A percentile compares a stretch with the other conserved stretches of the same genome.
Conservation (phyloP, 2,888 invertebrate genomes). For the Siphonodentalium dalli region DNA sequence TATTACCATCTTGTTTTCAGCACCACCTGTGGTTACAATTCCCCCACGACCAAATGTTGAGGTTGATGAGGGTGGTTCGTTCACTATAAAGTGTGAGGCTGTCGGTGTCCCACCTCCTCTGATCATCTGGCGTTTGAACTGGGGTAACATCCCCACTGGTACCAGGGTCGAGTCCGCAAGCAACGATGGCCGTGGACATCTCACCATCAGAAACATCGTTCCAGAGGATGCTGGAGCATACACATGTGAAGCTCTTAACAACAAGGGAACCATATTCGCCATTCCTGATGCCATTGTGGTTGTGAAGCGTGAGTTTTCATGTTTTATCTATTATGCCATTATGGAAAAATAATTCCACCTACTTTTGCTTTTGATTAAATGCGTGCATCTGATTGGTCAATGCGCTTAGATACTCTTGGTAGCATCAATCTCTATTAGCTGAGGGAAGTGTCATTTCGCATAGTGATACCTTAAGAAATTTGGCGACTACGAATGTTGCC, state of each 20-base stretch:
- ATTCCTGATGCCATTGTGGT: conserved; percentile 88
- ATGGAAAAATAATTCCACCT: too few relatives aligned
- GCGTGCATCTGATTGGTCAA: too few relatives aligned
- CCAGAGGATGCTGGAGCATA: conserved; percentile 90
- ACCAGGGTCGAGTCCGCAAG: conserved; percentile 69
- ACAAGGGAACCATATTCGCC: conserved; percentile 83
- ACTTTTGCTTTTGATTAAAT: too few relatives aligned
- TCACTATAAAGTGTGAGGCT: conserved; percentile 84
- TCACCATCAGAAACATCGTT: conserved; percentile 73
- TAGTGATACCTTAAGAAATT: too few relatives aligned
- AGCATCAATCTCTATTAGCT: too few relatives aligned
- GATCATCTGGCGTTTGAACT: conserved; percentile 95
- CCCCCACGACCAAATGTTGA: conserved; percentile 76
- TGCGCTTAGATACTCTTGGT: too few relatives aligned
- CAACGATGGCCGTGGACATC: conserved; percentile 78
- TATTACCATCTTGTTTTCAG: too few relatives aligned
- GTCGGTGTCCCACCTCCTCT: conserved; percentile 88
- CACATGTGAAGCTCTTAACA: conserved; percentile 95
- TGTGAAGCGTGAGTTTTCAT: conserved; percentile 69
- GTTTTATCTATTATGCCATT: too few relatives aligned
- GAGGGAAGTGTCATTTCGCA: too few relatives aligned
- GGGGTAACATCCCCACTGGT: conserved; percentile 74
- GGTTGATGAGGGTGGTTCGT: conserved; percentile 75
- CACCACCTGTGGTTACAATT: conserved; percentile 75
- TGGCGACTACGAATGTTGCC: too few relatives aligned